Evolutionary conservation across 1,140 invertebrate genomes (phyloP), one percentile per base, ranked within the genome.

Genomic region (Tigriopus japonicus): DNA sequence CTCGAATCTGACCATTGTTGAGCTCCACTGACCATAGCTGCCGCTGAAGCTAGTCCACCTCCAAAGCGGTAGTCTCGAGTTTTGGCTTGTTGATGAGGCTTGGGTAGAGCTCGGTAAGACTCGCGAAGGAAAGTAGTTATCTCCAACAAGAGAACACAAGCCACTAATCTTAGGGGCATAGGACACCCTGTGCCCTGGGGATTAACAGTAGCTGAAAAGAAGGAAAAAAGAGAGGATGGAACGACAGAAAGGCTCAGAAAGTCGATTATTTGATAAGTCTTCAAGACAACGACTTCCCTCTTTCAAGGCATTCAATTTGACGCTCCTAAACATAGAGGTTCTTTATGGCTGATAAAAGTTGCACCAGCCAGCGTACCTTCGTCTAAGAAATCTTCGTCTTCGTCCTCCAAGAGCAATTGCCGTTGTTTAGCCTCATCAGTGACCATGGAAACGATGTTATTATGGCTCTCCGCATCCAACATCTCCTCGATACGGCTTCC

Each of bases 331-430:
- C 3, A 35, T 35, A 35, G 28, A 3, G 9, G 9, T 35, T 9
- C 3, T 9, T 5, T 35, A 5, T 35, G 28, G 28, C 3, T 35
- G 9, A 9, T 35, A 35, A 35, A 5, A 35, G 9, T 9, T 35
- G 28, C 28, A 35, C 28, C 28, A 35, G 3, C 28, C 28, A 35
- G 3, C 28, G 28, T 35, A 90, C 87, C 85, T 81, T 98, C 94
- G 75, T 98, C 93, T 6, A 98, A 74, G 69, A 96, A 98, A 72
- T 98, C 92, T 75, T 98, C 95, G 68, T 98, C 89, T 69, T 97
- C 92, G 67, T 98, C 92, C 72, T 89, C 85, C 49, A 86, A 76
- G 59, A 90, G 70, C 0, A 96, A 74, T 64, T 94, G 87, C 59
- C 82, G 81, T 68, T 87, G 85, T 64, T 84, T 86, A 41, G 76